Evolutionary conservation across 1,140 invertebrate genomes (phyloP), one percentile per base, ranked within the genome.

Genomic region (Trypoxylus dichotomus): DNA sequence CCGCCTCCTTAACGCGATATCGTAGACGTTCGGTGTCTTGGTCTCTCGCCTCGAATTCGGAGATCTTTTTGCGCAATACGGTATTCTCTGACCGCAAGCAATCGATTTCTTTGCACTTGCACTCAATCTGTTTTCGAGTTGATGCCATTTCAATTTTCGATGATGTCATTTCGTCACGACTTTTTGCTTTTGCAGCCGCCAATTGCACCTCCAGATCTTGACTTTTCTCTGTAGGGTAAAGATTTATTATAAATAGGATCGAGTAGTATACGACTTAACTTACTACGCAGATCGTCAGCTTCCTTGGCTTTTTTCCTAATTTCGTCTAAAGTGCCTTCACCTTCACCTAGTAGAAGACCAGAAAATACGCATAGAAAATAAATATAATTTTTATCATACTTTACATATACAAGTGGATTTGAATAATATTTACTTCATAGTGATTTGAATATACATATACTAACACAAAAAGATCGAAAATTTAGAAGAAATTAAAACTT

Each of bases 21-120:
- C 75, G 79, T 68, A 84, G 74, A 7, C 71, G 74, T 74, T 83
- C 81, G 25, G 83, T 37, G 47, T 84, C 82, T 76, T 83, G 79
- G 60, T 84, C 80, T 75, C n/a, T 77, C 24, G 54, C 47, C 19
- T 74, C 54, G 29, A 68, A 29, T 19, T 77, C 75, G 15, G 3
- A 11, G 75, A 24, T 25, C 77, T 76, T 78, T 37, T 15, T 76
- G 8, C 77, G 43, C n/a, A 79, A 25, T 13, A 42, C 15, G n/a
- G 75, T 74, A 6, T 76, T 73, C 72, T 79, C 78, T 15, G 71
- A 25, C 11, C 47, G 54, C 15, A 74, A 19, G 5, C 21, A 15
- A 8, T 79, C 76, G 3, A 77, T 13, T 73, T 68, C 37, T 24
- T 77, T 63, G 74, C 74, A 75, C 21, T 24, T 75, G 43, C 74